Evolutionary conservation across 1,140 invertebrate genomes (phyloP), one percentile per base, ranked within the genome.

Genomic region (Lepidurus apus): DNA sequence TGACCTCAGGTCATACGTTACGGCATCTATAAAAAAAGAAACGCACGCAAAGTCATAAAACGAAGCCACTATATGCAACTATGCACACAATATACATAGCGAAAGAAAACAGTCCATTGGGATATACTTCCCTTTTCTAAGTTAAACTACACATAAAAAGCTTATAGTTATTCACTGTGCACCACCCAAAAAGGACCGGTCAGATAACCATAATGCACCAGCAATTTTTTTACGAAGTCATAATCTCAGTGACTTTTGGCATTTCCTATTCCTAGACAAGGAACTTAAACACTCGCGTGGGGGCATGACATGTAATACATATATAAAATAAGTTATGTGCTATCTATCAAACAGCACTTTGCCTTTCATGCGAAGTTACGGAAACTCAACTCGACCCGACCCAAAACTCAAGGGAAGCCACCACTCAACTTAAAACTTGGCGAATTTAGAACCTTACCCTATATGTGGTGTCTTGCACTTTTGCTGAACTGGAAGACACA

Each of bases 191-290:
- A 21, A 65, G 9, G 8, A 5, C 53, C n/a, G 9, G 53, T 17
- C 21, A 65, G 53, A 65, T 65, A n/a, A 65, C 53, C 53, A n/a
- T 65, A 65, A 65, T 17, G 53, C 53, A 65, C 8, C 53, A 65
- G 53, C 53, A 65, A 65, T 65, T 65, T 65, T 34, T 65, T 65
- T 65, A 65, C 13, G 53, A 17, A 65, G 53, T 65, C 53, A 65
- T 65, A 65, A 65, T 65, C 53, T 65, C 53, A 65, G 53, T 65
- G 53, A 17, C 34, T 34, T 34, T 34, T 34, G 34, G 53, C 13
- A n/a, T 65, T 65, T 65, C 17, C 4, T 65, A 65, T 65, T 65
- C 17, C 4, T 65, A 65, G 53, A 65, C 53, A 65, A 21, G 53
- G 21, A 65, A 65, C 17, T 65, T n/a, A 21, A n/a, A 65, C 4